Conservation (phyloP, 2,113 vertebrate genomes). For the Ammospiza nelsoni region DNA sequence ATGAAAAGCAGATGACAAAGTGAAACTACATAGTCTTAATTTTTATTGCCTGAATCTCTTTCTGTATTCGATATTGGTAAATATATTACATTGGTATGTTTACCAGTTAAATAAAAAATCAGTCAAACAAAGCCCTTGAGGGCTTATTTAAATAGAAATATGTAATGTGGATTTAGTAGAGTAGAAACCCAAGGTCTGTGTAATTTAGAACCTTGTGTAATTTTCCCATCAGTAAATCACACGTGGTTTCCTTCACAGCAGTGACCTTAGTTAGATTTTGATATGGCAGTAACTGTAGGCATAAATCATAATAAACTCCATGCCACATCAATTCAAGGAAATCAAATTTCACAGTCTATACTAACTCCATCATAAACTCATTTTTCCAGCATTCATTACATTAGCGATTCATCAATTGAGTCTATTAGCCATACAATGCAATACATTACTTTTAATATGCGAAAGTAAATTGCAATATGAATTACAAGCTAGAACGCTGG, state of each 20-base stretch:
- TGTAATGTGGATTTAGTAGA: background rate
- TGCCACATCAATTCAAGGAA: background rate
- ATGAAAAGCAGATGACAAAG: background rate
- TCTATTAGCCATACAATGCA: background rate
- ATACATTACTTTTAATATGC: background rate
- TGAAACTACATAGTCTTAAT: background rate
- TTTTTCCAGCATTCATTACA: background rate
- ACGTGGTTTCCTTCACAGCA: background rate
- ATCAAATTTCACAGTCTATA: background rate
- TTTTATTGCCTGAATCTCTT: background rate
- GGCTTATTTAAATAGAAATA: constrained; percentile 30
- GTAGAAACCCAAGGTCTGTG: constrained; percentile 36
- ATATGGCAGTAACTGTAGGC: background rate
- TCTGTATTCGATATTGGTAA: background rate
- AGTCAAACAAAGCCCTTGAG: background rate
- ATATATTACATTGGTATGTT: background rate
- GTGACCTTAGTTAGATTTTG: constrained; percentile 3
- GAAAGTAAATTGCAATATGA: background rate
- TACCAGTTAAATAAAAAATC: background rate
- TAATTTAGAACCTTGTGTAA: constrained; percentile 44
- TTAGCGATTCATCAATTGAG: background rate
- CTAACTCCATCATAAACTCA: background rate
- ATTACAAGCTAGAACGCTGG: background rate
- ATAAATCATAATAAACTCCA: background rate
- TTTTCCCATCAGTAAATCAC: constrained; percentile 28